Conservation (phyloP, 1,140 invertebrate species). For the Cotesia glomerata region DNA sequence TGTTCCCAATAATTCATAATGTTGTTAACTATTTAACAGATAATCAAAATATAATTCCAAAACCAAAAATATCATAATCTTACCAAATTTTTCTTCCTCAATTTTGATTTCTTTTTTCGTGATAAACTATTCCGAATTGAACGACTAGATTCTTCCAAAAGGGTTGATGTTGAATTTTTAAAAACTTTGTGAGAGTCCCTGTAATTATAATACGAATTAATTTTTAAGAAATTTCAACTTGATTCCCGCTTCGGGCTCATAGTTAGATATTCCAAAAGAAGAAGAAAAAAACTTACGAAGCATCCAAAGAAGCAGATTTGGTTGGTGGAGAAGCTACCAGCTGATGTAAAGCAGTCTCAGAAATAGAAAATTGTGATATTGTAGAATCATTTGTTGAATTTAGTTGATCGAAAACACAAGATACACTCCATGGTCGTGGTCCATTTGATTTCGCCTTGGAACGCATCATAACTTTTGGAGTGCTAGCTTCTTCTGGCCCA, state of each 20-base stretch:
- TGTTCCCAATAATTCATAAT: too few species aligned
- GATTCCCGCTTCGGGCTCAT: not conserved
- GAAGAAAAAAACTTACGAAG: constrained; percentile 47
- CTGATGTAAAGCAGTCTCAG: constrained; percentile 83
- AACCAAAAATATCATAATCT: constrained; percentile 33
- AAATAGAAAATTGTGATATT: constrained; percentile 75
- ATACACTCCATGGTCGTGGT: constrained; percentile 83
- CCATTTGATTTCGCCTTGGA: constrained; percentile 57
- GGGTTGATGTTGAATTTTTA: constrained; percentile 58
- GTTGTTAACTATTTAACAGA: too few species aligned
- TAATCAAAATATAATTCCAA: not conserved
- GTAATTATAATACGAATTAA: constrained; percentile 36
- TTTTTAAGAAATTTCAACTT: not conserved
- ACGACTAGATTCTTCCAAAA: constrained; percentile 56
- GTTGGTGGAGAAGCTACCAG: constrained; percentile 60
- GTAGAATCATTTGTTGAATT: constrained; percentile 49
- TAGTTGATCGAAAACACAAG: constrained; percentile 69
- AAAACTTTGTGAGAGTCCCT: constrained; percentile 53
- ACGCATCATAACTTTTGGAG: constrained; percentile 60
- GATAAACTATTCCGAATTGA: constrained; percentile 63
- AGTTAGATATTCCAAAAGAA: not conserved
- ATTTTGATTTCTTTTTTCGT: constrained; percentile 72
- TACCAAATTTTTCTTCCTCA: constrained; percentile 69
- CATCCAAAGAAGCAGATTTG: constrained; percentile 55
- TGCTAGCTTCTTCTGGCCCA: constrained; percentile 43